phyloP scores from a whole-genome alignment of 92 coral and sea anemone species.

The Zoanthus solanderi region DNA sequence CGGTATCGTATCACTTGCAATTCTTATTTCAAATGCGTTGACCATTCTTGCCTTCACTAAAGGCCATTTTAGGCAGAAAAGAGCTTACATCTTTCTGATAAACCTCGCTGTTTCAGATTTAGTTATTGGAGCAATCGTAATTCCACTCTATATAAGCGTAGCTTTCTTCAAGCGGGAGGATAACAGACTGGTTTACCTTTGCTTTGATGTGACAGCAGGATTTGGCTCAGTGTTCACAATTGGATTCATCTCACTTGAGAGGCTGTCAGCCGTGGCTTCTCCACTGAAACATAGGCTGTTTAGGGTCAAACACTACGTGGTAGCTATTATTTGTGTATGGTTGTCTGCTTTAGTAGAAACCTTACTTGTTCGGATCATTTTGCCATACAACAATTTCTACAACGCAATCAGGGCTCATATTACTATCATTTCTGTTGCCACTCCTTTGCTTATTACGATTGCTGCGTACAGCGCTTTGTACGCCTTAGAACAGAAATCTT shows the following conservation, averaged over 20 bases:
- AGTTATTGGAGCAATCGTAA: conserved; percentile 60
- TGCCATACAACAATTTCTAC: conserved; percentile 40
- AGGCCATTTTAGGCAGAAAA: conserved; percentile 41
- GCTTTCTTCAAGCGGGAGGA: conserved; percentile 25
- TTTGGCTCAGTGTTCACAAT: conserved; percentile 61
- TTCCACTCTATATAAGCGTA: conserved; percentile 56
- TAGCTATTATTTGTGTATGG: conserved; percentile 50
- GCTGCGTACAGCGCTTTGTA: conserved; percentile 39
- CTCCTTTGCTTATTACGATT: conserved; percentile 39
- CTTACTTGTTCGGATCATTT: conserved; percentile 37
- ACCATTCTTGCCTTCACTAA: conserved; percentile 53
- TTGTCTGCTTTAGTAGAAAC: conserved; percentile 34
- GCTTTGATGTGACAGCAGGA: conserved; percentile 54
- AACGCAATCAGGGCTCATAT: conserved; percentile 49
- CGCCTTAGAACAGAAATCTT: conserved; percentile 33
- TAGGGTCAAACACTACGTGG: conserved; percentile 47
- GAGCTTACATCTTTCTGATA: conserved; percentile 38
- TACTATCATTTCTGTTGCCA: conserved; percentile 48
- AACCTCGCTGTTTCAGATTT: conserved; percentile 61
- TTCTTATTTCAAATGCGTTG: conserved; percentile 47
- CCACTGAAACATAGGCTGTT: conserved; percentile 53
- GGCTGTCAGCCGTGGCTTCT: conserved; percentile 53
- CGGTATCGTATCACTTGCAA: conserved; percentile 29
- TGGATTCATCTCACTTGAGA: conserved; percentile 59
- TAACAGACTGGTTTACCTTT: conserved; percentile 14